phyloP scores from a whole-genome alignment of 2,113 vertebrate genomes.

The Chauna torquata region DNA sequence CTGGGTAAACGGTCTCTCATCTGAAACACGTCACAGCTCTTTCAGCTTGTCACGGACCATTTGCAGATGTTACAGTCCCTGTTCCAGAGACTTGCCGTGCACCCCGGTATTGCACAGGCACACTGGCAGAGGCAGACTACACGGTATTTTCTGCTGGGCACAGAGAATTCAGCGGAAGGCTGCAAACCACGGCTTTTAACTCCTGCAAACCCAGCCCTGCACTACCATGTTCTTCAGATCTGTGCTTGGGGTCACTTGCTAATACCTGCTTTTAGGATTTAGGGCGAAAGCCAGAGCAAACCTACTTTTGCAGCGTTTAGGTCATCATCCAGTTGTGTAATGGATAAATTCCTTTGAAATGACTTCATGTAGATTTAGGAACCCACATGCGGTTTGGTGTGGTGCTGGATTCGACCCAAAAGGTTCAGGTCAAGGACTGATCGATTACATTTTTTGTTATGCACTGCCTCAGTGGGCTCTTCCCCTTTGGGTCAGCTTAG shows the following conservation, averaged over 20 bases:
- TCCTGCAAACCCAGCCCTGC: background rate
- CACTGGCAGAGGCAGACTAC: too few species aligned
- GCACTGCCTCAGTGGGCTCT: rapidly evolving
- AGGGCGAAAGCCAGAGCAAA: background rate
- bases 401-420: background rate
- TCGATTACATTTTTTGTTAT: background rate
- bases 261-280: background rate
- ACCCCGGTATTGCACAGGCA: rapidly evolving
- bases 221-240: background rate
- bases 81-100: background rate
- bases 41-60: rapidly evolving
- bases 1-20: background rate
- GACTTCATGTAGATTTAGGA: background rate
- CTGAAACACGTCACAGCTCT: background rate
- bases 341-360: conserved; percentile 14
- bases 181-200: background rate
- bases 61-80: background rate
- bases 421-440: background rate
- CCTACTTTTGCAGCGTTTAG: background rate
- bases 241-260: background rate
- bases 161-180: background rate
- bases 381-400: background rate
- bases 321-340: conserved; percentile 23
- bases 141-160: rapidly evolving
- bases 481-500: background rate